Conservation (phyloP, 2,888 invertebrate species). For the Epiblema foenella region DNA sequence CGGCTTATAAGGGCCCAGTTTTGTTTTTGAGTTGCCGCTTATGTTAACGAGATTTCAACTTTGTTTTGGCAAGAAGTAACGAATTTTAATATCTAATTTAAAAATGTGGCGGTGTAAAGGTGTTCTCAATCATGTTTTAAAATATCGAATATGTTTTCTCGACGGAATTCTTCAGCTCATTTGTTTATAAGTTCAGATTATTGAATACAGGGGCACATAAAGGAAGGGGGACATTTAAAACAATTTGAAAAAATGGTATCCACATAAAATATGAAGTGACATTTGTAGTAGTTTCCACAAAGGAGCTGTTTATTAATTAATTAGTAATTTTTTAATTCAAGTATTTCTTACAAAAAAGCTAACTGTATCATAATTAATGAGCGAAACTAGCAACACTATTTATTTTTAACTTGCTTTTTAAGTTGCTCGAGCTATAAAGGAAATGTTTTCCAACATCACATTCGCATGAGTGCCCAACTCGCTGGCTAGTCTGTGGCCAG, state of each 20-base stretch:
- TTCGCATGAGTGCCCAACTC: conserved; percentile 52
- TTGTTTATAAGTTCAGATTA: neutral
- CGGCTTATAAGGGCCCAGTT: conserved; percentile 54
- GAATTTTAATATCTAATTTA: conserved; percentile 40
- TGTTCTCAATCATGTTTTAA: neutral
- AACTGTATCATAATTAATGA: too few relatives aligned
- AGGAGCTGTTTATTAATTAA: too few relatives aligned
- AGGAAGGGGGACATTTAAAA: too few relatives aligned
- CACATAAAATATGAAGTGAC: too few relatives aligned
- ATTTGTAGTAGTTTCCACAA: too few relatives aligned
- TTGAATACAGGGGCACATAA: too few relatives aligned
- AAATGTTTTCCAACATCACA: conserved; percentile 51
- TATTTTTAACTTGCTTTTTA: too few relatives aligned
- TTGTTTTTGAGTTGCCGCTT: conserved; percentile 45
- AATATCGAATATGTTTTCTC: neutral
- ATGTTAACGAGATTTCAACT: conserved; percentile 40
- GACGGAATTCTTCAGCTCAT: neutral
- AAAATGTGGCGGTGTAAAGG: conserved; percentile 7
- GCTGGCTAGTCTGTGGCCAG: conserved; percentile 49
- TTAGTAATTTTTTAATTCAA: too few relatives aligned
- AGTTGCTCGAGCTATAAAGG: conserved; percentile 53
- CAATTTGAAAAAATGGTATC: too few relatives aligned
- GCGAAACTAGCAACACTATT: too few relatives aligned
- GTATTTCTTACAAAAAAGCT: too few relatives aligned
- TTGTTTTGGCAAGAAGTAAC: conserved; percentile 32